Conservation (phyloP, 2,797 vertebrate genomes). For the Oreonectes daqikongensis region DNA sequence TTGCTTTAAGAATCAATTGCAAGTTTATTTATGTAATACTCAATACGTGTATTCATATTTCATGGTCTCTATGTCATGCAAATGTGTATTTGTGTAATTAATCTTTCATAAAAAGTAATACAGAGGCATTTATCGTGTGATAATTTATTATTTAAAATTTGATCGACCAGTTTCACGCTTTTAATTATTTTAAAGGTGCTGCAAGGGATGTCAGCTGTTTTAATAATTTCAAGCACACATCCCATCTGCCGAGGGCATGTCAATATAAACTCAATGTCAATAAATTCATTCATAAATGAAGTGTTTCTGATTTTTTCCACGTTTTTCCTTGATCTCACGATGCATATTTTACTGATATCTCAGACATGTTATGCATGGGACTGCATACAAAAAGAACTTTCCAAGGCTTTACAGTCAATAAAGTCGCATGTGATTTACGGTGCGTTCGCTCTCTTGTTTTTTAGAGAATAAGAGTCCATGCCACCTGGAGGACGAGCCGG, state of each 20-base stretch:
- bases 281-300: neutral
- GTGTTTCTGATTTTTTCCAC: neutral
- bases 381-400: neutral
- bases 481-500: constrained; percentile 80
- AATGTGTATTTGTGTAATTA: neutral
- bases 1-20: constrained; percentile 14
- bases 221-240: neutral
- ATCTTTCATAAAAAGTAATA: neutral
- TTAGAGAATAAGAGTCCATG: constrained; percentile 80
- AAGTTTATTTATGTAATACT: neutral
- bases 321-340: too few relatives aligned
- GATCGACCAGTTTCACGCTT: neutral
- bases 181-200: neutral
- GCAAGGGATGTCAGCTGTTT: neutral
- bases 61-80: neutral
- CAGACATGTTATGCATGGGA: neutral
- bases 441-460: constrained; percentile 5
- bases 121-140: neutral
- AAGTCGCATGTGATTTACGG: neutral
- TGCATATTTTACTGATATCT: neutral
- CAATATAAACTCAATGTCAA: neutral
- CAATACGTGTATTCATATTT: neutral
- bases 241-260: neutral
- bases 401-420: neutral
- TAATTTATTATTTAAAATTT: neutral